Conservation (phyloP, 2,888 invertebrate species). For the Tetheella fluctuosa region DNA sequence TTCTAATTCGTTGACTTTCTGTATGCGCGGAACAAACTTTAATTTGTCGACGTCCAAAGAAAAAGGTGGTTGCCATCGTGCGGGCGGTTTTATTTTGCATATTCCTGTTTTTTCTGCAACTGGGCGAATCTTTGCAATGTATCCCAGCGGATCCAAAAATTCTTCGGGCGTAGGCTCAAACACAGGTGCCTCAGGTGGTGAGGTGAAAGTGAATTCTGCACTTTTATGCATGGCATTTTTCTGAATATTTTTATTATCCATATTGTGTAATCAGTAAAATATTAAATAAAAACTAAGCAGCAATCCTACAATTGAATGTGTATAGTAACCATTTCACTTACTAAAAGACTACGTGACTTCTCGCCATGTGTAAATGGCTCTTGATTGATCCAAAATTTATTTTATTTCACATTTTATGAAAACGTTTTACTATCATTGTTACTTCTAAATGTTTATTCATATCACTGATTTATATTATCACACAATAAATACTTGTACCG, state of each 20-base stretch:
- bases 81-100: slow-evolving; percentile 90
- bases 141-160: slow-evolving; percentile 89
- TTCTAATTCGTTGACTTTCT: slow-evolving; percentile 84
- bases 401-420: neutral
- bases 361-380: slow-evolving; percentile 82
- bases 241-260: slow-evolving; percentile 80
- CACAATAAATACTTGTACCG: no score
- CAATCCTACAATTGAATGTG: slow-evolving; percentile 29
- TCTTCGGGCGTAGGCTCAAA: slow-evolving; percentile 89
- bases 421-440: neutral
- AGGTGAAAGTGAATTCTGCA: slow-evolving; percentile 79
- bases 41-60: slow-evolving; percentile 88
- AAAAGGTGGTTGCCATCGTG: slow-evolving; percentile 91
- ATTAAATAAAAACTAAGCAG: slow-evolving; percentile 19
- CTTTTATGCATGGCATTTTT: slow-evolving; percentile 82
- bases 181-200: slow-evolving; percentile 87
- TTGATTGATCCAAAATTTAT: slow-evolving; percentile 37
- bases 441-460: neutral
- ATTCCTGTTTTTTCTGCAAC: slow-evolving; percentile 89
- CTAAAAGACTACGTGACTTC: slow-evolving; percentile 78
- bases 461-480: neutral
- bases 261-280: slow-evolving; percentile 36
- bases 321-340: slow-evolving; percentile 38
- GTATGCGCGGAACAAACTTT: slow-evolving; percentile 81
- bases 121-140: slow-evolving; percentile 89